Conservation (phyloP, 2,797 vertebrate genomes). For the Pristis pectinata region DNA sequence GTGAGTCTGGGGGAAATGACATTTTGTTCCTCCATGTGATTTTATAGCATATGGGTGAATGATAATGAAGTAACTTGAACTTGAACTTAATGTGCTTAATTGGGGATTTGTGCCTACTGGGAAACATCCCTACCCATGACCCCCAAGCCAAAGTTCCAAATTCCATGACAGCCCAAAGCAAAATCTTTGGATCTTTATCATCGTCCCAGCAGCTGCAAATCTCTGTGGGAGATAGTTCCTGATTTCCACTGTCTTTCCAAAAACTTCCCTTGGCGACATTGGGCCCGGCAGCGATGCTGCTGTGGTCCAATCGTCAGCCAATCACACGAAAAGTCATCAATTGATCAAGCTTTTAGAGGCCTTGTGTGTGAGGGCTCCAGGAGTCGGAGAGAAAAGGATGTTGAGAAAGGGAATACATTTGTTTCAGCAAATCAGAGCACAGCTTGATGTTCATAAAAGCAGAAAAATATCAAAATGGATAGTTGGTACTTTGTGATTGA, state of each 20-base stretch:
- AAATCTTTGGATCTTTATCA: not conserved
- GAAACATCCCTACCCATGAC: too few species aligned
- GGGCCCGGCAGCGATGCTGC: not conserved
- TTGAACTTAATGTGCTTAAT: too few species aligned
- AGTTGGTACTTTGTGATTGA: not conserved
- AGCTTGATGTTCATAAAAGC: not conserved
- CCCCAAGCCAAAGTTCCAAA: not conserved
- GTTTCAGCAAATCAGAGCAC: not conserved
- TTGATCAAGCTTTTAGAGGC: not conserved
- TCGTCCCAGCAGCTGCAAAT: not conserved
- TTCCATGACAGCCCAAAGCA: not conserved
- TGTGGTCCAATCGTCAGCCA: not conserved
- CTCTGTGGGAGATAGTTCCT: not conserved
- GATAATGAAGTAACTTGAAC: too few species aligned
- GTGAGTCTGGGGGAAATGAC: too few species aligned
- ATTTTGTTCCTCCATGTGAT: too few species aligned
- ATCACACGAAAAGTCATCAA: not conserved
- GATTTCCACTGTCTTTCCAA: not conserved
- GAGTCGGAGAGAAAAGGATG: too few species aligned
- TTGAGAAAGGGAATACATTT: too few species aligned
- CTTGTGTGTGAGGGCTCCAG: too few species aligned
- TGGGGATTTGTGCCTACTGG: too few species aligned
- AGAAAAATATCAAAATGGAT: not conserved
- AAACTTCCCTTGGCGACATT: not conserved
- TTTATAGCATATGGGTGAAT: too few species aligned